Evolutionary conservation across 2,113 vertebrate species (phyloP).

Genomic region (Pelvicachromis taeniatus): DNA sequence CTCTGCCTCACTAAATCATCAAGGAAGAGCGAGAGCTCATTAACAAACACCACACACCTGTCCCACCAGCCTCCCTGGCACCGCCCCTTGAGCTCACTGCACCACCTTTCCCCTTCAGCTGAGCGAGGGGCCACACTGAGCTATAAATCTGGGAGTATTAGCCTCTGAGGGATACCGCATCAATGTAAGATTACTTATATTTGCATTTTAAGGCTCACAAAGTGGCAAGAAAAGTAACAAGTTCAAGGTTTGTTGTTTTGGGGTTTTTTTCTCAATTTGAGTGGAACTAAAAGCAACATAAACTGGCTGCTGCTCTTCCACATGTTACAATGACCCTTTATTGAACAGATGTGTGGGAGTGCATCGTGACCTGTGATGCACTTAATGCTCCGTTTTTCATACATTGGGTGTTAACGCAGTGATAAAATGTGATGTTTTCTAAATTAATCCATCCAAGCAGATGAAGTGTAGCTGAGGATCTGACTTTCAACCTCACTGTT

Average conservation of each 20-base stretch:
- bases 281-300: background rate
- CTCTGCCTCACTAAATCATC: too few species aligned
- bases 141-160: rapidly evolving
- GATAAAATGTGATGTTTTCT: too few species aligned
- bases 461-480: background rate
- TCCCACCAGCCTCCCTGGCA: too few species aligned
- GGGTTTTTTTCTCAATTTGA: background rate
- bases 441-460: background rate
- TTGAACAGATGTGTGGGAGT: background rate
- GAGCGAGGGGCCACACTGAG: too few species aligned
- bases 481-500: too few species aligned
- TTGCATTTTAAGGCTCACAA: background rate
- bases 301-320: background rate
- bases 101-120: too few species aligned
- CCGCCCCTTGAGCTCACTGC: too few species aligned
- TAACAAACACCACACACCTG: too few species aligned
- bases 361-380: background rate
- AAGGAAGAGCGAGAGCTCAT: too few species aligned
- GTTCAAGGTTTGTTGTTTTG: background rate
- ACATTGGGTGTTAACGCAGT: too few species aligned
- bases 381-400: background rate
- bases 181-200: background rate
- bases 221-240: background rate
- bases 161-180: background rate
- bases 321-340: background rate